These are phyloP conservation scores for Myotis findleyi DNA, from an alignment of 2,797 vertebrate genomes.

Conservation along the genomic window DNA sequence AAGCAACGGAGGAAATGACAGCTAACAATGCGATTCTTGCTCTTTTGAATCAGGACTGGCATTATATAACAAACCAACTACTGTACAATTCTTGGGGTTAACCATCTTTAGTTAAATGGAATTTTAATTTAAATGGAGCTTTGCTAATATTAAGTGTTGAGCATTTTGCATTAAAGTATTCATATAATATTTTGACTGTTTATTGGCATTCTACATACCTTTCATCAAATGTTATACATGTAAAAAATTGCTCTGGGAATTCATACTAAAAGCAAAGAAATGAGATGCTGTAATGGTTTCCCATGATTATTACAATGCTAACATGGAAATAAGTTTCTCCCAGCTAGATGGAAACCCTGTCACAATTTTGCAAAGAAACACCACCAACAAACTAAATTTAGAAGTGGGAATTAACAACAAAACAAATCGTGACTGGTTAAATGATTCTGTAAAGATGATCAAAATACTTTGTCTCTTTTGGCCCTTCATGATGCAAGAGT, in stretches of 20 bases:
- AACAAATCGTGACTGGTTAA: conserved; percentile 1
- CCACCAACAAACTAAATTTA: not conserved
- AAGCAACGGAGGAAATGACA: conserved; percentile 61
- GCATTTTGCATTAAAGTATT: conserved; percentile 88
- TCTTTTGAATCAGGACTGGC: conserved; percentile 85
- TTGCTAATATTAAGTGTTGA: conserved; percentile 89
- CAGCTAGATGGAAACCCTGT: not conserved
- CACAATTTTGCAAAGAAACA: conserved; percentile 25
- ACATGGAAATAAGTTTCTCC: conserved; percentile 5
- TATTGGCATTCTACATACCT: conserved; percentile 60
- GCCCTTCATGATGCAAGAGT: not conserved
- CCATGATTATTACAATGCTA: not conserved
- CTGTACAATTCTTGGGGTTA: conserved; percentile 85
- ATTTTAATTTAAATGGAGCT: conserved; percentile 87
- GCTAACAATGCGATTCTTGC: conserved; percentile 82
- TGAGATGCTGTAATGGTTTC: not conserved
- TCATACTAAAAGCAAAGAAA: not conserved
- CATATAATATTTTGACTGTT: conserved; percentile 83
- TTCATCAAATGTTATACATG: not conserved
- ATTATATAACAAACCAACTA: conserved; percentile 86
- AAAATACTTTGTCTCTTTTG: not conserved
- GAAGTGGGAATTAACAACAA: not conserved
- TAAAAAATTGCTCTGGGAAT: not conserved
- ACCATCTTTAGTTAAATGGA: conserved; percentile 86
- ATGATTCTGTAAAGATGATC: not conserved